Evolutionary conservation across 1,140 invertebrate species (phyloP).

Genomic region (Bradysia coprophila): DNA sequence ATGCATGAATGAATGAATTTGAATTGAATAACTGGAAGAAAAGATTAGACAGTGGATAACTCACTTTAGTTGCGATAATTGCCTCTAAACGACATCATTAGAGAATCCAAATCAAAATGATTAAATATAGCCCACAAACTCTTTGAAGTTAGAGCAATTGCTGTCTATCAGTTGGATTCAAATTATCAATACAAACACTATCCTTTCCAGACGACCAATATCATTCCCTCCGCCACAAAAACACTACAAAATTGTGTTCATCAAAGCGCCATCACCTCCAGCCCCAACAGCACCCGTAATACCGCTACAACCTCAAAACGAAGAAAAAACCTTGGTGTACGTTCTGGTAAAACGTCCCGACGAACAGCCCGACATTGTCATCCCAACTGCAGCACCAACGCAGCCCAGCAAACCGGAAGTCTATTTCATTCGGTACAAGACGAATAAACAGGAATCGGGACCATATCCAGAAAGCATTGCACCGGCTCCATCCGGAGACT

Average conservation of each 20-base stretch:
- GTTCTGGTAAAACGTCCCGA: slow-evolving; percentile 79
- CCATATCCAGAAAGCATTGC: slow-evolving; percentile 28
- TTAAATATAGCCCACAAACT: too few relatives aligned
- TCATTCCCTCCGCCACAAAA: slow-evolving; percentile 56
- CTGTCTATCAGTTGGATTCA: too few relatives aligned
- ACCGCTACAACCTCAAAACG: slow-evolving; percentile 55
- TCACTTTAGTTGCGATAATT: too few relatives aligned
- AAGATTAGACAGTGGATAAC: too few relatives aligned
- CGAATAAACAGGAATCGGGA: slow-evolving; percentile 35
- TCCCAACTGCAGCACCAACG: slow-evolving; percentile 58
- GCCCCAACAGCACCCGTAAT: slow-evolving; percentile 56
- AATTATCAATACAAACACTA: neutral
- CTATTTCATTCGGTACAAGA: slow-evolving; percentile 76
- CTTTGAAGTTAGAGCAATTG: too few relatives aligned
- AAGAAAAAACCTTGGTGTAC: slow-evolving; percentile 76
- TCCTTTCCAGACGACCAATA: slow-evolving; percentile 28
- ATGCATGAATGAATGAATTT: too few relatives aligned
- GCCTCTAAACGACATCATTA: too few relatives aligned
- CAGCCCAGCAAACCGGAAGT: slow-evolving; percentile 71
- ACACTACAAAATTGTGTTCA: slow-evolving; percentile 80
- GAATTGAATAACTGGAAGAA: too few relatives aligned
- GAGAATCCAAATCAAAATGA: too few relatives aligned
- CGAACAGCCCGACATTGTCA: slow-evolving; percentile 54
- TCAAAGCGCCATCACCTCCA: slow-evolving; percentile 65
- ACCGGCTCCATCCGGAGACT: slow-evolving; percentile 24